Evolutionary conservation across 2,797 vertebrate genomes (phyloP).

Genomic region (Choloepus didactylus): DNA sequence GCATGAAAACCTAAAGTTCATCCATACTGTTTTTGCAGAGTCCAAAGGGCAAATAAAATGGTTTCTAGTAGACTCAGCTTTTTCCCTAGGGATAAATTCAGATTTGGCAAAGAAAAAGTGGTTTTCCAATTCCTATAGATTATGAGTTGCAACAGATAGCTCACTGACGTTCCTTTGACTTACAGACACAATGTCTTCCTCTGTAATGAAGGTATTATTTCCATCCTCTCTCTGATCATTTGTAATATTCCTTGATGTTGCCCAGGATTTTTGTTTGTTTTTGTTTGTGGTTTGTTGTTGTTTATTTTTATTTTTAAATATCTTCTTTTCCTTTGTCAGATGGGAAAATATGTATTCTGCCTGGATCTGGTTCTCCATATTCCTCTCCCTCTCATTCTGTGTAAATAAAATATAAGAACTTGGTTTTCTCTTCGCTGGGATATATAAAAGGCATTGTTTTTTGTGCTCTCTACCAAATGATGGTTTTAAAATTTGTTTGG

Average conservation of each 20-base stretch:
- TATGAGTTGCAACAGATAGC: neutral
- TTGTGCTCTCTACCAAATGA: neutral
- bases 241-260: slow-evolving; percentile 9
- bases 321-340: neutral
- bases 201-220: neutral
- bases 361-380: neutral
- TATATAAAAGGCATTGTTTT: neutral
- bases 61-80: neutral
- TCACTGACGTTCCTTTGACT: neutral
- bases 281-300: too few species aligned
- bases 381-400: neutral
- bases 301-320: slow-evolving; percentile 37
- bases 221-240: neutral
- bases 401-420: neutral
- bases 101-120: neutral
- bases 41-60: slow-evolving; percentile 4
- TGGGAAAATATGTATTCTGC: neutral
- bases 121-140: neutral
- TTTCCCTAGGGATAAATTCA: neutral
- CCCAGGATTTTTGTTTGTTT: neutral
- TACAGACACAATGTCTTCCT: slow-evolving; percentile 1
- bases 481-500: neutral
- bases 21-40: neutral
- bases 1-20: neutral
- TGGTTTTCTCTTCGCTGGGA: slow-evolving; percentile 25